Evolutionary conservation across 2,888 invertebrate species (phyloP), one percentile per base, ranked within the genome.

Genomic region (Spodoptera exigua): DNA sequence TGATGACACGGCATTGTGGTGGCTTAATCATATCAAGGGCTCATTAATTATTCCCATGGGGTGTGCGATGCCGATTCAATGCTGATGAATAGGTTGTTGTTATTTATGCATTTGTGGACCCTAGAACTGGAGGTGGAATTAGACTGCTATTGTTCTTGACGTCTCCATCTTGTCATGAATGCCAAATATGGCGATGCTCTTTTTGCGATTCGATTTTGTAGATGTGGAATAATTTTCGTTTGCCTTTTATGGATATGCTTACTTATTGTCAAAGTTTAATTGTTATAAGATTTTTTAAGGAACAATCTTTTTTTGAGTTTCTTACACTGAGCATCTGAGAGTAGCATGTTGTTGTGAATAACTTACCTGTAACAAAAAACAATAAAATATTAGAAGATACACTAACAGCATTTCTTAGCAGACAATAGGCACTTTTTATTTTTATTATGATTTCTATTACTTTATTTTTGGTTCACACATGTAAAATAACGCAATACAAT

Each of bases 1-100:
- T 91, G 89, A 91, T 90, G 89, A 91, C 89, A 87, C 61, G 72
- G 82, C 85, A 90, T 92, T 92, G 91, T 91, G 89, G 87, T 66
- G 74, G 85, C 81, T 85, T 91, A 91, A 92, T 90, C 88, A 90
- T 91, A 91, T 90, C 88, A 85, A 82, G 82, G 82, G 65, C 83
- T 84, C 87, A 88, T 91, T 90, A 92, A 90, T 91, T 88, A 91
- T 91, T 87, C 91, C 80, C 84, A 57, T 59, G 72, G 83, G 83
- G 79, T 79, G 76, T 75, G 80, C 73, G 54, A 77, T 72, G 77
- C 83, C 63, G 81, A 85, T 87, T 82, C 81, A 74, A 74, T 75
- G 69, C 77, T 88, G 85, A 88, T 87, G 83, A 87, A 89, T 84
- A 77, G 78, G 44, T 70, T 76, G 76, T 79, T 80, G 70, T 74